phyloP scores from a whole-genome alignment of 2,888 invertebrate species.

The Keiferia lycopersicella region DNA sequence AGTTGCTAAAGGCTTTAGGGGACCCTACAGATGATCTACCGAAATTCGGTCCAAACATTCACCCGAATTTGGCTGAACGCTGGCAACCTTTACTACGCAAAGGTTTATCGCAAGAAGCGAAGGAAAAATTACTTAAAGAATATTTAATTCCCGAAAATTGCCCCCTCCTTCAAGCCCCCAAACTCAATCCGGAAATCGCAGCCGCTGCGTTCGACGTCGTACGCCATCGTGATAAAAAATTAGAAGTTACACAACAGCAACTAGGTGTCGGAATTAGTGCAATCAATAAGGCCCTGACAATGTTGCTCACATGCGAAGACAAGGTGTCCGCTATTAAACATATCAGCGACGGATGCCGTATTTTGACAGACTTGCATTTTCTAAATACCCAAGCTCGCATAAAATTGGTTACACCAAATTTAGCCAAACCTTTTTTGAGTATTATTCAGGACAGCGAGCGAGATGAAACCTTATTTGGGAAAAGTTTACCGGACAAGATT shows the following conservation, averaged over 20 bases:
- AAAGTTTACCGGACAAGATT: slow-evolving; percentile 31
- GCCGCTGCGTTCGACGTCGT: background rate
- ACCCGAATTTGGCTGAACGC: slow-evolving; percentile 1
- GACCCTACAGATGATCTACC: background rate
- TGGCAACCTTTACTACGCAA: slow-evolving; percentile 15
- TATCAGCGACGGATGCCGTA: slow-evolving; percentile 13
- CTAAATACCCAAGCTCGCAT: slow-evolving; percentile 21
- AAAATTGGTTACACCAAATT: slow-evolving; percentile 24
- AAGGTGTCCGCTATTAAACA: slow-evolving; percentile 15
- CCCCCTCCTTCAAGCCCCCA: slow-evolving; percentile 13
- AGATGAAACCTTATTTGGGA: slow-evolving; percentile 32
- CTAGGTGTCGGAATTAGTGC: slow-evolving; percentile 14
- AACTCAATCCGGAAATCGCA: slow-evolving; percentile 18
- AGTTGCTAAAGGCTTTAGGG: slow-evolving; percentile 12
- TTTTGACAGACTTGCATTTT: slow-evolving; percentile 29
- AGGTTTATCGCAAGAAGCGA: slow-evolving; percentile 9
- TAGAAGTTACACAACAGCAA: slow-evolving; percentile 10
- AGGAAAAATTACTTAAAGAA: slow-evolving; percentile 8
- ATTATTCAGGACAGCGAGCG: slow-evolving; percentile 26
- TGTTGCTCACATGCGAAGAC: slow-evolving; percentile 2
- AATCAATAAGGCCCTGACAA: slow-evolving; percentile 3
- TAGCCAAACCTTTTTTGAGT: slow-evolving; percentile 27
- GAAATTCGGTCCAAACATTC: background rate
- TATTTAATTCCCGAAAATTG: slow-evolving; percentile 21
- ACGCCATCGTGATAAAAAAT: slow-evolving; percentile 10